Percentiles rank a stretch among this genome's conserved stretches.
These are phyloP conservation scores for Maniola jurtina DNA, from an alignment of 1,140 invertebrate species.

Conservation along the genomic window DNA sequence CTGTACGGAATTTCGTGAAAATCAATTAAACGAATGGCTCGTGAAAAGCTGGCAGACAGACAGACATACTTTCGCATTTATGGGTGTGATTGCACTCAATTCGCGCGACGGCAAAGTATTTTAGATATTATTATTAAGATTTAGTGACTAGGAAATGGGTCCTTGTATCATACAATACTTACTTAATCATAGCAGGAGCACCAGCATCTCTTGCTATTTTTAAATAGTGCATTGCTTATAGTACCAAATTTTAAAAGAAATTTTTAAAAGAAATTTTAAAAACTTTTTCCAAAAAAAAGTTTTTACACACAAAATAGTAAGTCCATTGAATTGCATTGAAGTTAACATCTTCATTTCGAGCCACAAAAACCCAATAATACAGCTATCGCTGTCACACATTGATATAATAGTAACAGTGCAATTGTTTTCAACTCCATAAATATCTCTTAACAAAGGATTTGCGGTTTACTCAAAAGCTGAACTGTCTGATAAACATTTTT, in stretches of 20 bases:
- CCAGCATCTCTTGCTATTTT: no score
- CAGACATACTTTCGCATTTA: no score
- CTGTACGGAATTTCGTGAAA: no score
- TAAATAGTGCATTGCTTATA: neutral
- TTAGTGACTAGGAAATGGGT: no score
- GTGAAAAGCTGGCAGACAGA: no score
- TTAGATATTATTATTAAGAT: no score
- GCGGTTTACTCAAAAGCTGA: slow-evolving; percentile 77
- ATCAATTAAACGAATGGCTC: no score
- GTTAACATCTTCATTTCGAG: slow-evolving; percentile 61
- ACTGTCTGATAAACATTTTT: slow-evolving; percentile 76
- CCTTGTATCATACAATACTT: no score
- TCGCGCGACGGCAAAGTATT: no score
- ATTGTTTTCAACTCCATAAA: slow-evolving; percentile 76
- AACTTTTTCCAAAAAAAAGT: neutral
- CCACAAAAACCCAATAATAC: slow-evolving; percentile 58
- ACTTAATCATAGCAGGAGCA: no score
- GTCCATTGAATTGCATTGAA: slow-evolving; percentile 40
- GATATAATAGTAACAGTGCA: slow-evolving; percentile 74
- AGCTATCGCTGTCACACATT: slow-evolving; percentile 72
- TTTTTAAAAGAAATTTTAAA: neutral
- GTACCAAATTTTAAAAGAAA: neutral
- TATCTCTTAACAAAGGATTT: slow-evolving; percentile 72
- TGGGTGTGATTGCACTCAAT: no score
- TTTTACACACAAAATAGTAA: slow-evolving; percentile 15